phyloP scores from a whole-genome alignment of 2,888 invertebrate species.

The Sphaeridia pumilis region DNA sequence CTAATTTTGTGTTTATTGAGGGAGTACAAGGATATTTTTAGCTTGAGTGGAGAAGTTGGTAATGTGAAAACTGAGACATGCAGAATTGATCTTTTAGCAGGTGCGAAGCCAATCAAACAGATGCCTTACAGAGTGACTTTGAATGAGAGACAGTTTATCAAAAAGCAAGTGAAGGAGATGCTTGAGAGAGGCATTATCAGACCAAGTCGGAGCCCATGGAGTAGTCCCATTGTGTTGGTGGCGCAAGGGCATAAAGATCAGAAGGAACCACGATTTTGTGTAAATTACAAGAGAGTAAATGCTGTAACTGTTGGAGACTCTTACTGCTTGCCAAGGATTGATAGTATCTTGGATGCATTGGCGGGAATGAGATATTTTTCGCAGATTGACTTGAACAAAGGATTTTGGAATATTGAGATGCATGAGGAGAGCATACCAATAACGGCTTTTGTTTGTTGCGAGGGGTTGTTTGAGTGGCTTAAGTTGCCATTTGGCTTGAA shows the following conservation, averaged over 20 bases:
- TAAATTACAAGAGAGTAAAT: neutral
- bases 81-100: slow-evolving; percentile 1
- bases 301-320: neutral
- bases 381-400: neutral
- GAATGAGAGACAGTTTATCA: neutral
- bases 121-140: neutral
- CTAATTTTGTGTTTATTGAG: neutral
- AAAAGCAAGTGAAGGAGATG: slow-evolving; percentile 1
- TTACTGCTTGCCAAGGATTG: neutral
- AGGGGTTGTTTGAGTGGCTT: neutral
- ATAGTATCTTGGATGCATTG: neutral
- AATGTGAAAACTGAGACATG: neutral
- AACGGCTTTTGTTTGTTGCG: neutral
- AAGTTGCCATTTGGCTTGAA: slow-evolving; percentile 4
- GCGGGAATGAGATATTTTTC: neutral
- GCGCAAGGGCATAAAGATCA: neutral
- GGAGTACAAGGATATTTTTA: neutral
- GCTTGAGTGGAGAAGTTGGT: slow-evolving; percentile 5
- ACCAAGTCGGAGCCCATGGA: neutral
- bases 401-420: slow-evolving; percentile 5
- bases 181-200: neutral
- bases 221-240: neutral
- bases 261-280: neutral
- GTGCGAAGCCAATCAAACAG: neutral
- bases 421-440: neutral